Evolutionary conservation across 2,888 invertebrate genomes (phyloP).

Genomic region (Physocephala rufipes): DNA sequence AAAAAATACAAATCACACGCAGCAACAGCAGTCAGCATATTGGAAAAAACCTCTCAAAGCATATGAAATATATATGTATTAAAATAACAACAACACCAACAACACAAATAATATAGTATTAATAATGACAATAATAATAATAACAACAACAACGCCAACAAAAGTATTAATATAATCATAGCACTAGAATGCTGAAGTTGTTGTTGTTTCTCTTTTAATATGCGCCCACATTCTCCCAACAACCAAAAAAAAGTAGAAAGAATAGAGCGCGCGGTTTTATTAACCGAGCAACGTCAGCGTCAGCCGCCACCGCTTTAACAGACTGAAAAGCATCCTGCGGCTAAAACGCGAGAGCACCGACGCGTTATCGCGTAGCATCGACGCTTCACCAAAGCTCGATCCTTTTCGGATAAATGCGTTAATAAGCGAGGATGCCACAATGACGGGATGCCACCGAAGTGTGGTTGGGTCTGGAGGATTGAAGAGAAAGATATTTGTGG

Average conservation of each 20-base stretch:
- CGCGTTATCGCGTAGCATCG: neutral
- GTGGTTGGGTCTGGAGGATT: neutral
- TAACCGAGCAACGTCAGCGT: conserved; percentile 16
- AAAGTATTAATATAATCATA: too few relatives aligned
- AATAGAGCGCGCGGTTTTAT: conserved; percentile 11
- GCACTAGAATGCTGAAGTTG: too few relatives aligned
- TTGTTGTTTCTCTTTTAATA: neutral
- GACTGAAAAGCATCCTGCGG: neutral
- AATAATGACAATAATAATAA: neutral
- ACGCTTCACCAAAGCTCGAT: too few relatives aligned
- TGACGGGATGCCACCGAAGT: neutral
- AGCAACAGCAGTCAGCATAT: neutral
- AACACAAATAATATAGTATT: too few relatives aligned
- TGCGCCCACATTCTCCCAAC: neutral
- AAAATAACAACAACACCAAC: conserved; percentile 5
- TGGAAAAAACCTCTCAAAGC: neutral
- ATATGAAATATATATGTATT: neutral
- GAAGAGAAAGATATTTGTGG: too few relatives aligned
- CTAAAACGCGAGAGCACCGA: too few relatives aligned
- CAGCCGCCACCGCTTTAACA: neutral
- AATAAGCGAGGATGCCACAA: neutral
- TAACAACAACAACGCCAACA: neutral
- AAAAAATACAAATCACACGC: neutral
- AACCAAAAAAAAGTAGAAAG: neutral
- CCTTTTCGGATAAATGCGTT: too few relatives aligned